Evolutionary conservation across 2,888 invertebrate genomes (phyloP), one percentile per base, ranked within the genome.

Genomic region (Pherbina coryleti): DNA sequence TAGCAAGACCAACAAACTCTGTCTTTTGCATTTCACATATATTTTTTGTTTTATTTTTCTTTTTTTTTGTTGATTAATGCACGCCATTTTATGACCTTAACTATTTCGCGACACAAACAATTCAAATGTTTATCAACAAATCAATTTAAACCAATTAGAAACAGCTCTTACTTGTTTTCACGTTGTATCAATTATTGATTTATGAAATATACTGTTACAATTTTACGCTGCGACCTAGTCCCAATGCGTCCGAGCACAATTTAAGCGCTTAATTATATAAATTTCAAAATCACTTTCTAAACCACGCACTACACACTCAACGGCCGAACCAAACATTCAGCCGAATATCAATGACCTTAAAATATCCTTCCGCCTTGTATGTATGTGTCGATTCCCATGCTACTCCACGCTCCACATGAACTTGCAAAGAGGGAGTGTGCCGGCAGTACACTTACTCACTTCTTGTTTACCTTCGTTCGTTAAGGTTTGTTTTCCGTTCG

Each of bases 321-420:
- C 34, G 34, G 64, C 64, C 25, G 34, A 28, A 55, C 55, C 55
- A 9, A n/a, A 22, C 55, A 55, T 69, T 19, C 9, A 14, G 5
- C 28, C 14, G 49, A 11, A 51, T 34, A 22, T 51, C 69, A 69
- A 69, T 69, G 69, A 69, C 69, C 69, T 69, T 69, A 51, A 69
- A 28, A 49, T 69, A 69, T 69, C 69, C 69, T 69, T 69, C 34
- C 69, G 69, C 19, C 22, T 37, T 5, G 57, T 57, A 57, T 57
- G 60, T 60, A 60, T 60, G 60, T 44, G 44, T 7, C 3, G 44
- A 44, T 44, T 44, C 44, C 11, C 11, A 44, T 34, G n/a, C 57
- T 28, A 11, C 57, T 22, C 22, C 14, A 19, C 25, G 7, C 25
- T 28, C 25, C n/a, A 31, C 22, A 17, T 31, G 14, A 14, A 9